A percentile compares a stretch with the other conserved stretches of the same genome.
These are phyloP conservation scores for Scaptomyza cyrtandrae DNA, from an alignment of 2,888 invertebrate genomes.

Conservation along the genomic window DNA sequence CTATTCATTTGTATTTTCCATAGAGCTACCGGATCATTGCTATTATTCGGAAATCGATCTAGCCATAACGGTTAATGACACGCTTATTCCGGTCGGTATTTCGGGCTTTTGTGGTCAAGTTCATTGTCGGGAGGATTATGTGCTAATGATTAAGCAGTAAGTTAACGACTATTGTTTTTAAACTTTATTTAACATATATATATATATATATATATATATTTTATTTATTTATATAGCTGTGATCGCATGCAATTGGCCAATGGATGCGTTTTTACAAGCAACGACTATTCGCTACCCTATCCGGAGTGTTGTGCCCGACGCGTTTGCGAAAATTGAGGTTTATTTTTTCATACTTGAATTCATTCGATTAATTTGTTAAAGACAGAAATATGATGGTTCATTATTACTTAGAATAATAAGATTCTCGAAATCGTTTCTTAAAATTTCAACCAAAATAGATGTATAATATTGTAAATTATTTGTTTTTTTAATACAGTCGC, in stretches of 20 bases:
- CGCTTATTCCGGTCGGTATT: slow-evolving; percentile 56
- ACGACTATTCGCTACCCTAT: slow-evolving; percentile 64
- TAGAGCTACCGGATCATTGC: slow-evolving; percentile 61
- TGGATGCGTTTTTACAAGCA: slow-evolving; percentile 53
- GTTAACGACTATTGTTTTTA: slow-evolving; percentile 14
- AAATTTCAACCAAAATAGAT: too few species aligned
- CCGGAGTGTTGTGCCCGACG: slow-evolving; percentile 65
- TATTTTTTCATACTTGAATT: too few species aligned
- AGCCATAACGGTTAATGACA: slow-evolving; percentile 59
- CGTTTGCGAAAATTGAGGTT: slow-evolving; percentile 36
- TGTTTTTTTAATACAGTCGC: too few species aligned
- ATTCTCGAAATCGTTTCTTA: too few species aligned
- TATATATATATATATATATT: too few species aligned
- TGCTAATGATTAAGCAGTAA: slow-evolving; percentile 76
- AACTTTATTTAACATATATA: neutral
- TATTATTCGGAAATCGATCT: slow-evolving; percentile 69
- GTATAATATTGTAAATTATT: too few species aligned
- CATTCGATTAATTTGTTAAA: too few species aligned
- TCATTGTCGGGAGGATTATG: slow-evolving; percentile 72
- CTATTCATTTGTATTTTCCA: neutral
- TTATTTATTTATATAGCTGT: slow-evolving; percentile 52
- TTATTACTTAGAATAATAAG: too few species aligned
- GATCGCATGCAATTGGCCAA: slow-evolving; percentile 50
- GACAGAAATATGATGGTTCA: too few species aligned
- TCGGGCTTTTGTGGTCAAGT: slow-evolving; percentile 60